phyloP scores from a whole-genome alignment of 2,113 vertebrate species.

The Sprattus sprattus region DNA sequence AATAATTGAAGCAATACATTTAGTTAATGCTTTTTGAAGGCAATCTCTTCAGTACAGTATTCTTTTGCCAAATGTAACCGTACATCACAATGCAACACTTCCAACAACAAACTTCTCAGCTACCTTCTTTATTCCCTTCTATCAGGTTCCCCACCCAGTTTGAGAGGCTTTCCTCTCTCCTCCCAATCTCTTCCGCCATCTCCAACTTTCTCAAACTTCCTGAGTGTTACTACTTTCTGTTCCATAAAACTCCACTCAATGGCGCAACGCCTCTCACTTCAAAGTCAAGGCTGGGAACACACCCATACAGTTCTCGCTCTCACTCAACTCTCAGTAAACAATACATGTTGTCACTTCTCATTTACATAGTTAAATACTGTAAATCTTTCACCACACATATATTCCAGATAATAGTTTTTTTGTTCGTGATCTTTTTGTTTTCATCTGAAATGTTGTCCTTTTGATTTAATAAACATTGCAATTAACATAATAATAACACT shows the following conservation, averaged over 20 bases:
- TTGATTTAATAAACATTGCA: not conserved
- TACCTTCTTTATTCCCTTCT: not conserved
- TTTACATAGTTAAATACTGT: not conserved
- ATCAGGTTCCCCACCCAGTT: not conserved
- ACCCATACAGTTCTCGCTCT: not conserved
- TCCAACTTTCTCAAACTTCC: not conserved
- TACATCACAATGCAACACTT: not conserved
- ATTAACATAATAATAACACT: not conserved
- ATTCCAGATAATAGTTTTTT: not conserved
- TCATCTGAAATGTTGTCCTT: not conserved
- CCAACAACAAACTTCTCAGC: not conserved
- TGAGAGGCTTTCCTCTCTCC: not conserved
- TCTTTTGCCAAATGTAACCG: not conserved
- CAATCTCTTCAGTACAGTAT: not conserved
- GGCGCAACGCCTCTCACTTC: not conserved
- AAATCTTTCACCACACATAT: not conserved
- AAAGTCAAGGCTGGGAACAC: not conserved
- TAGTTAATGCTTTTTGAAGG: not conserved
- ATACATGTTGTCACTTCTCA: not conserved
- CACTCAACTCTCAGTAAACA: not conserved
- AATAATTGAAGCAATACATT: not conserved
- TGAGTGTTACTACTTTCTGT: not conserved
- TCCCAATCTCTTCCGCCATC: constrained; percentile 13
- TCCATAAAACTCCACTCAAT: not conserved
- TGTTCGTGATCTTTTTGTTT: not conserved